phyloP scores from a whole-genome alignment of 2,113 vertebrate genomes.

The Felis chaus region DNA sequence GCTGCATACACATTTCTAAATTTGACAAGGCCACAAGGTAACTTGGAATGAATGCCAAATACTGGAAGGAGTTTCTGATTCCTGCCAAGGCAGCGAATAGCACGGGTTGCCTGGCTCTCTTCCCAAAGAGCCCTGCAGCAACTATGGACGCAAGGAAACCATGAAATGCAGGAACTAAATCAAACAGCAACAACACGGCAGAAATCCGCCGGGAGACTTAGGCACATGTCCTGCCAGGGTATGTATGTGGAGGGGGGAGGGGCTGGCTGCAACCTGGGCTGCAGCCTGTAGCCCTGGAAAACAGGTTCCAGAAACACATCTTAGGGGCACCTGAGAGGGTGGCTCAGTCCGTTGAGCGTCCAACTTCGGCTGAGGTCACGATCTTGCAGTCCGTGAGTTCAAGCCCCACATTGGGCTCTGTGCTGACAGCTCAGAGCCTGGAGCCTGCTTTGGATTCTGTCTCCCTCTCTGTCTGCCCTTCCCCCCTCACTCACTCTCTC shows the following conservation, averaged over 20 bases:
- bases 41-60: neutral
- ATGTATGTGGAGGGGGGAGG: neutral
- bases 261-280: neutral
- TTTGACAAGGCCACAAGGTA: neutral
- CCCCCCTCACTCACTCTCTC: too few relatives aligned
- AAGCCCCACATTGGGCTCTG: too few relatives aligned
- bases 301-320: neutral
- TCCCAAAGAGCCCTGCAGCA: neutral
- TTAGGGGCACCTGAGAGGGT: too few relatives aligned
- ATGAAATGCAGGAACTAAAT: neutral
- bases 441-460: too few relatives aligned
- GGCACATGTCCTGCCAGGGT: rapidly evolving
- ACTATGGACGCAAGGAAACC: neutral
- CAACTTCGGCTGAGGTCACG: too few relatives aligned
- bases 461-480: too few relatives aligned
- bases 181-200: neutral
- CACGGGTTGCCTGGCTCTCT: neutral
- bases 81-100: neutral
- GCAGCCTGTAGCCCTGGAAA: neutral
- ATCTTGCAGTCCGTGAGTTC: too few relatives aligned
- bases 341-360: too few relatives aligned
- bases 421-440: too few relatives aligned
- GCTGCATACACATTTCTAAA: neutral
- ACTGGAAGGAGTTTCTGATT: neutral
- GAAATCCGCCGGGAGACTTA: neutral